Evolutionary conservation across 2,888 invertebrate species (phyloP), one percentile per base, ranked within the genome.

Genomic region (Agrochola macilenta): DNA sequence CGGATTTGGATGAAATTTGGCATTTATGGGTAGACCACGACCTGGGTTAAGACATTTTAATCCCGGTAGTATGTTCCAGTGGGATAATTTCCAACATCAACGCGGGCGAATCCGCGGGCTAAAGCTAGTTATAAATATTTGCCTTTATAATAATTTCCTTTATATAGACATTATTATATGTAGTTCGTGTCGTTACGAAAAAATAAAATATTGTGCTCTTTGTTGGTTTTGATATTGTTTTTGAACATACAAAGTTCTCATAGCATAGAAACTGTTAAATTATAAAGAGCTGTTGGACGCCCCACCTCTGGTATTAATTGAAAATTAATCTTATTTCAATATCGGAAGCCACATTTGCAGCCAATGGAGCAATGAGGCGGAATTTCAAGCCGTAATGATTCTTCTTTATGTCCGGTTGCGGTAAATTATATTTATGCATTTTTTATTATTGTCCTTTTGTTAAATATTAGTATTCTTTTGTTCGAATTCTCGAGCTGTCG

Each of bases 241-340:
- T 43, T 43, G n/a, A 65, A 11, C n/a, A 39, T n/a, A n/a, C n/a
- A 64, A 39, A 30, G n/a, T 43, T 43, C 5, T 39, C 5, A 39
- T 5, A 39, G 39, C n/a, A 9, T 64, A 39, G 9, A n/a, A n/a
- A 39, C 5, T 20, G 20, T 65, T 17, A 17, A 39, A 64, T 64
- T 17, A 39, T 17, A n/a, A 17, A 20, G 20, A 46, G 11, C 26
- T 46, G 8, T 66, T 46, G 20, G 26, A 46, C 0, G 20, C 7
- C 17, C 65, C 20, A 49, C 26, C 26, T 26, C 23, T 11, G 12
- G 0, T 7, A 39, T 76, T 26, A 64, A 64, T 64, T 64, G 5
- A 57, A 64, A 76, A 76, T 39, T 76, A 49, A 76, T 76, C 64
- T 77, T 64, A 77, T 77, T 76, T 43, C 23, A 65, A 52, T 76